Evolutionary conservation across 2,797 vertebrate species (phyloP), one percentile per base, ranked within the genome.

Genomic region (Megalops cyprinoides): DNA sequence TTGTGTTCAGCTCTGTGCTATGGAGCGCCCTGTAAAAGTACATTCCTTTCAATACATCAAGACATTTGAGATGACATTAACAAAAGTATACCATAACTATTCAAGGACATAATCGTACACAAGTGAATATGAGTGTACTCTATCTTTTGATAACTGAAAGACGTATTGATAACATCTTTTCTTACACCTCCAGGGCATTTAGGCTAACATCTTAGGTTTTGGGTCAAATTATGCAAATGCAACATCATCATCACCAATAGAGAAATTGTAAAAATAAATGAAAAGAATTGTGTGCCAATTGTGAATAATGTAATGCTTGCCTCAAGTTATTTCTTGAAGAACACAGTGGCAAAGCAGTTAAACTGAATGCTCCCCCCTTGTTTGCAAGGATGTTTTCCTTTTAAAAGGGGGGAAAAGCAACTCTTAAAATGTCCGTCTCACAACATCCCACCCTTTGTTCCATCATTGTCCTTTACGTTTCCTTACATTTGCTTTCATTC

Each of bases 401-500:
- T 20, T 42, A 4, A 7, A 3, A 18, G 5, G 5, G 20, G 1
- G 12, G 7, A 34, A 69, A 42, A 69, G 69, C 37, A 1, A 15
- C 65, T 69, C 37, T 39, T 34, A 69, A 18, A 69, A 69, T 69
- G 14, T 91, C 87, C 73, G 85, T 84, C 82, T 87, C 56, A 84
- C 87, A 82, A 88, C 49, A 83, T n/a, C 85, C 87, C 82, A 69
- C 56, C 44, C 37, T 80, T 76, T 84, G 77, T 86, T 86, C 82
- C 82, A 9, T 88, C 87, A 86, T 86, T 91, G 87, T 90, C 79
- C 76, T 79, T 82, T 7, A 34, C 37, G 69, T 0, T n/a, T 18
- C 85, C 87, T 92, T 86, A 75, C 85, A 83, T 88, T 85, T 86
- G 82, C 85, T 92, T 93, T 91, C 91, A 91, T 0, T 91, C 87